These are phyloP conservation scores for Euwallacea fornicatus DNA, from an alignment of 1,140 invertebrate species.

Conservation along the genomic window DNA sequence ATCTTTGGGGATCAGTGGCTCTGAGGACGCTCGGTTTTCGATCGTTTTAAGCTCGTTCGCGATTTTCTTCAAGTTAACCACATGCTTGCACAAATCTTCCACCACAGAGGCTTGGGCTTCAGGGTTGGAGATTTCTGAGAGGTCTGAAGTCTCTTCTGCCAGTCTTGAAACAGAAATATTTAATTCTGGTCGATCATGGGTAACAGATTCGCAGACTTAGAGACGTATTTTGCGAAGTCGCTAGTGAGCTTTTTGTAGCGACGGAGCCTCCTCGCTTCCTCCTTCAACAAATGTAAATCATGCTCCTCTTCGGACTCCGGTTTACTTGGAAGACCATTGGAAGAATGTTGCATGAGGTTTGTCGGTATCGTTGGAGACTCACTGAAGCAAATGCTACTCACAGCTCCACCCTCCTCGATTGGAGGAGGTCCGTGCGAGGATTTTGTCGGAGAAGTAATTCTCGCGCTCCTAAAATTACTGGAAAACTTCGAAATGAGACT, in stretches of 20 bases:
- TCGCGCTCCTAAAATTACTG: constrained; percentile 14
- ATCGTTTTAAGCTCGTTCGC: constrained; percentile 12
- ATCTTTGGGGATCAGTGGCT: not conserved
- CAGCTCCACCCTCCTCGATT: not conserved
- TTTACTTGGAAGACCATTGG: not conserved
- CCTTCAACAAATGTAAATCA: not conserved
- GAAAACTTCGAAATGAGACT: constrained; percentile 33
- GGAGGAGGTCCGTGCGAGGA: not conserved
- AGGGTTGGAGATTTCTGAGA: not conserved
- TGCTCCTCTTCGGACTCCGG: not conserved
- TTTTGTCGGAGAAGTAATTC: not conserved
- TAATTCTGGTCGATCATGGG: not conserved
- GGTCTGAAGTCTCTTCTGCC: not conserved
- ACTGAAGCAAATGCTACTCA: constrained; percentile 11
- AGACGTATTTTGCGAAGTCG: constrained; percentile 21
- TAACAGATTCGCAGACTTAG: not conserved
- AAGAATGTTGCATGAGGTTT: not conserved
- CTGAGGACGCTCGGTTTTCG: not conserved
- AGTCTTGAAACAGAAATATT: constrained; percentile 3
- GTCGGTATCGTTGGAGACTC: not conserved
- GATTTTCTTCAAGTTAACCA: constrained; percentile 18
- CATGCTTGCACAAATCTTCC: constrained; percentile 22
- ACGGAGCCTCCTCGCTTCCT: not conserved
- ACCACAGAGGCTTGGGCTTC: constrained; percentile 5
- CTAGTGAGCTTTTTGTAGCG: constrained; percentile 10